These are phyloP conservation scores for Nasonia oneida DNA, from an alignment of 2,888 invertebrate species.

Conservation along the genomic window DNA sequence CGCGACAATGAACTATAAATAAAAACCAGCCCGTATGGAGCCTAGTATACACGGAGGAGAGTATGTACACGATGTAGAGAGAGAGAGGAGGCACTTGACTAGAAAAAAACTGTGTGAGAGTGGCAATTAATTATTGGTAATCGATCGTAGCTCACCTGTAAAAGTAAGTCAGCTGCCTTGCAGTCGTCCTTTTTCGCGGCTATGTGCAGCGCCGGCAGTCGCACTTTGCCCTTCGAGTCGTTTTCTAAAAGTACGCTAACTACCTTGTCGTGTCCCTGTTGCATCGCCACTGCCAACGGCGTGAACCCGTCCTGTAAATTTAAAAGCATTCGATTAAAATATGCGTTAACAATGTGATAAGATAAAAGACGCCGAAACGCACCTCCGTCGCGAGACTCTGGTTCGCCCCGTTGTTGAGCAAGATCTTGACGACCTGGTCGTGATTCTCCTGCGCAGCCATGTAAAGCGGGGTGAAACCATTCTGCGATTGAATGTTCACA, in stretches of 20 bases:
- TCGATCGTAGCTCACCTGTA: conserved; percentile 83
- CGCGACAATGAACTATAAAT: conserved; percentile 54
- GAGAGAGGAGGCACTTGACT: no score
- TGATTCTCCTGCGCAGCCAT: conserved; percentile 99
- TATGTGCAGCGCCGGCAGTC: conserved; percentile 97
- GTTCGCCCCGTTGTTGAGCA: conserved; percentile 95
- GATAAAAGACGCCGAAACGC: conserved; percentile 57
- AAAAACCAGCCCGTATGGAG: neutral
- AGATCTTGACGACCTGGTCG: conserved; percentile 93
- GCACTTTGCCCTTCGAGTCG: conserved; percentile 96
- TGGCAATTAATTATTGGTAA: conserved; percentile 47
- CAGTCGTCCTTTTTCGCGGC: conserved; percentile 99
- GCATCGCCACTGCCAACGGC: conserved; percentile 99
- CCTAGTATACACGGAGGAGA: no score
- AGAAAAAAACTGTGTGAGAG: neutral
- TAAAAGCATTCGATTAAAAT: no score
- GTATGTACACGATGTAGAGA: no score
- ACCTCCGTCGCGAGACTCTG: conserved; percentile 98
- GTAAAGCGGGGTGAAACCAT: conserved; percentile 98
- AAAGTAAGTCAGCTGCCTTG: conserved; percentile 94
- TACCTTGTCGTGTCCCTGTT: conserved; percentile 98
- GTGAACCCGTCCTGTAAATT: conserved; percentile 94
- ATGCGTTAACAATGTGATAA: neutral
- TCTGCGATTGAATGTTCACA: conserved; percentile 97
- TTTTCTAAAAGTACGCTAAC: conserved; percentile 97